phyloP scores from a whole-genome alignment of 2,888 invertebrate genomes.

The Paralinhomoeus sp. region DNA sequence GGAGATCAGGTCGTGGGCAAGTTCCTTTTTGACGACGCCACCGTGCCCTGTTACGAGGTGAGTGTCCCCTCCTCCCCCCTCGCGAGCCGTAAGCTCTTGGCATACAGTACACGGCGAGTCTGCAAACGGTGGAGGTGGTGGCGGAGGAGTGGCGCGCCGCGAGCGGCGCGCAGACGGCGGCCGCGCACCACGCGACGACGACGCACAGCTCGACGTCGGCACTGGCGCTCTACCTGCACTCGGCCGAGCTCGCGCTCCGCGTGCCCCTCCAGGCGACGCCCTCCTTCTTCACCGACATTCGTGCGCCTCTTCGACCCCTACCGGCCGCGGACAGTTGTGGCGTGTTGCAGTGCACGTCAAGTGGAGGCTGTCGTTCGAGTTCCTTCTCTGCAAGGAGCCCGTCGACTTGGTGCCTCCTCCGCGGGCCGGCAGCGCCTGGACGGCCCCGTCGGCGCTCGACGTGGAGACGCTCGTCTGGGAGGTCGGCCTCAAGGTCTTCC shows the following conservation, averaged over 20 bases:
- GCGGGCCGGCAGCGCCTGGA: not conserved
- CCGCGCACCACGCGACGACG: conserved; percentile 58
- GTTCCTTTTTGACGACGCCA: conserved; percentile 70
- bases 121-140: conserved; percentile 68
- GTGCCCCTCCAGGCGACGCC: conserved; percentile 85
- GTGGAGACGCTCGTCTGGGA: conserved; percentile 99
- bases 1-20: conserved; percentile 94
- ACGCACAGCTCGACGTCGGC: no score
- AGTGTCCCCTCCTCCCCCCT: not conserved
- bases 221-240: conserved; percentile 55
- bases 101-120: conserved; percentile 53
- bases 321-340: conserved; percentile 2
- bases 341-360: conserved; percentile 45
- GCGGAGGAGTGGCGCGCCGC: conserved; percentile 32
- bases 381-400: conserved; percentile 33
- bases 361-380: conserved; percentile 92
- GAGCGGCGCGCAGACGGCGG: conserved; percentile 26
- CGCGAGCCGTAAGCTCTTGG: not conserved
- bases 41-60: conserved; percentile 72
- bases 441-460: conserved; percentile 57
- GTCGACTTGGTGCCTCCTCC: not conserved
- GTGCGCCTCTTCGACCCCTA: not conserved
- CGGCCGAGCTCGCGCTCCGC: conserved; percentile 68
- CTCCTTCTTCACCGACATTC: conserved; percentile 64
- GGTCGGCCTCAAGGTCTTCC: conserved; percentile 72